phyloP scores from a whole-genome alignment of 2,797 vertebrate species.

The Cuniculus paca region DNA sequence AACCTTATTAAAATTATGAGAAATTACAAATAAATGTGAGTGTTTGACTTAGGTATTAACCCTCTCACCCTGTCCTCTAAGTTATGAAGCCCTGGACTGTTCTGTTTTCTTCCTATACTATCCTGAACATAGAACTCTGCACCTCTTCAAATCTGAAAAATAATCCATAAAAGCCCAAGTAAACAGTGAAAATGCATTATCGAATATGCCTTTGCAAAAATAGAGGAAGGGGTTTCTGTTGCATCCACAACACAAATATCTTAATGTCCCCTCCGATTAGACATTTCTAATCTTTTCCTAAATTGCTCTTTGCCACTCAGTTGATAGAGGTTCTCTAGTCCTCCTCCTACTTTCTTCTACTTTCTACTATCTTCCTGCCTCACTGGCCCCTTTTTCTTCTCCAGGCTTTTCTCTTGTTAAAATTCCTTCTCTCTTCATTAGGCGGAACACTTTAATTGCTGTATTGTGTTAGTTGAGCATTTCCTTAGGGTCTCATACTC shows the following conservation, averaged over 20 bases:
- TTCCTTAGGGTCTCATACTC: conserved; percentile 73
- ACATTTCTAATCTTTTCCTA: background rate
- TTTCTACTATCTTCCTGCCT: background rate
- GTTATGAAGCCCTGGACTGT: conserved; percentile 5
- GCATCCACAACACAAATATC: background rate
- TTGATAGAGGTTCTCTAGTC: background rate
- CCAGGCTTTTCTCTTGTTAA: conserved; percentile 43
- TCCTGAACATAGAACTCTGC: conserved; percentile 35
- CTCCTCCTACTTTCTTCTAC: background rate
- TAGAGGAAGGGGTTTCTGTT: background rate
- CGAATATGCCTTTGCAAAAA: background rate
- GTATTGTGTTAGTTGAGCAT: conserved; percentile 67
- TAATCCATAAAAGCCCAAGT: background rate
- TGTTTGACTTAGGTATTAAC: conserved; percentile 14
- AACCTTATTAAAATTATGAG: conserved; percentile 58
- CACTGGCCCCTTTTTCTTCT: background rate
- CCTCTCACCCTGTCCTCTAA: background rate
- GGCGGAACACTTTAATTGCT: conserved; percentile 73
- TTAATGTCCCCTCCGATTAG: background rate
- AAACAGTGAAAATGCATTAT: background rate
- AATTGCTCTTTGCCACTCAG: background rate
- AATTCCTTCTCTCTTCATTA: conserved; percentile 66
- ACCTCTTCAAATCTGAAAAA: background rate
- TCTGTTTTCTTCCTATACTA: background rate
- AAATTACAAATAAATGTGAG: conserved; percentile 52